Evolutionary conservation across 1,140 invertebrate genomes (phyloP).

Genomic region (fruit fly (Drosophila melanogaster)): DNA sequence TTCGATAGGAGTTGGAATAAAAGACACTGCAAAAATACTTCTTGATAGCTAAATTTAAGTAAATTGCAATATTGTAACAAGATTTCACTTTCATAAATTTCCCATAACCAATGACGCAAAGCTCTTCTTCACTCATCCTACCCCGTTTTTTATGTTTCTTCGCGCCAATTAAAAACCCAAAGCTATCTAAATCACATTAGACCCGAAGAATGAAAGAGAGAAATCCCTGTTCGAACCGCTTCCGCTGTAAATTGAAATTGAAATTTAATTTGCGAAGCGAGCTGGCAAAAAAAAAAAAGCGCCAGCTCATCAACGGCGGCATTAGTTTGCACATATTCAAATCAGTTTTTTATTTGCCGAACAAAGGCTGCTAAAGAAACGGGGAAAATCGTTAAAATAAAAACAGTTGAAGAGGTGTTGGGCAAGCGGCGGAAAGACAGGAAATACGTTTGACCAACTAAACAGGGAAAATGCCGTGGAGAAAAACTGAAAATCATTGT

Average conservation of each 20-base stretch:
- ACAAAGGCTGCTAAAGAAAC: constrained; percentile 19
- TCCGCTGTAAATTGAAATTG: constrained; percentile 72
- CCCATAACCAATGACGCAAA: constrained; percentile 4
- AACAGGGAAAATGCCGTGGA: constrained; percentile 33
- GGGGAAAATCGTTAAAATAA: constrained; percentile 75
- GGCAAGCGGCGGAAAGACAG: constrained; percentile 53
- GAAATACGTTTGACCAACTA: constrained; percentile 69
- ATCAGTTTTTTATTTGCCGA: constrained; percentile 59
- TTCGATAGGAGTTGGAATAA: background rate
- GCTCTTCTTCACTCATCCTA: background rate
- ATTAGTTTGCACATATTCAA: constrained; percentile 80
- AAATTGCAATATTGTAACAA: background rate
- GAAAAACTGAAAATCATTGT: constrained; percentile 73
- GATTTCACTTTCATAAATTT: background rate
- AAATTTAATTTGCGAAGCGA: constrained; percentile 66
- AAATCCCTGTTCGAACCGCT: constrained; percentile 36
- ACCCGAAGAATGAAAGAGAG: constrained; percentile 13
- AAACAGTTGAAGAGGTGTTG: constrained; percentile 67
- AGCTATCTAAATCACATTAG: constrained; percentile 44
- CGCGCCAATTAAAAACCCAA: constrained; percentile 34
- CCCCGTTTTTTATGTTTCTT: constrained; percentile 1
- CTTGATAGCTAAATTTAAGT: background rate
- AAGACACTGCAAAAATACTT: too few species aligned
- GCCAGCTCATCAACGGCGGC: constrained; percentile 60
- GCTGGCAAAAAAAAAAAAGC: constrained; percentile 33